Conservation (phyloP, 2,797 vertebrate species). For the Sebastiscus tertius region DNA sequence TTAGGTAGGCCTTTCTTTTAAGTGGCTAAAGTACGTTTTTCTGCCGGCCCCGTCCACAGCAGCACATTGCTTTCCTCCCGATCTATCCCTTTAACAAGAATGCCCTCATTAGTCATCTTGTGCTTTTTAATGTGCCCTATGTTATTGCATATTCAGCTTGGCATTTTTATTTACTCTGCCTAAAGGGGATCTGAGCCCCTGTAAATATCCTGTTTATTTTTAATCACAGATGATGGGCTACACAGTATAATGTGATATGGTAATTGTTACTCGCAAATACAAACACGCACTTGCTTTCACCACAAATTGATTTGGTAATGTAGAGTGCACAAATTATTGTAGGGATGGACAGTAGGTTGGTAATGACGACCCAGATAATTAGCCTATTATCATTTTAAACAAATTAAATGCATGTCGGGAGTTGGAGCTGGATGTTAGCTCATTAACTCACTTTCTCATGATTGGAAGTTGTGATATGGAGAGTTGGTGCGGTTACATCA, state of each 20-base stretch:
- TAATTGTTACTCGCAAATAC: constrained; percentile 53
- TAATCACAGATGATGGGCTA: constrained; percentile 32
- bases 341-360: constrained; percentile 51
- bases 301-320: constrained; percentile 63
- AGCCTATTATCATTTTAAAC: constrained; percentile 62
- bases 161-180: constrained; percentile 32
- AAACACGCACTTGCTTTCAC: constrained; percentile 42
- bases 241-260: constrained; percentile 51
- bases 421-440: constrained; percentile 41
- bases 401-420: constrained; percentile 59
- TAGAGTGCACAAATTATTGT: constrained; percentile 36
- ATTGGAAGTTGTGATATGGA: constrained; percentile 23
- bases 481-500: constrained; percentile 22
- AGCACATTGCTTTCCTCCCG: too few relatives aligned
- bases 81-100: constrained; percentile 18
- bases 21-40: too few relatives aligned
- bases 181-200: constrained; percentile 38
- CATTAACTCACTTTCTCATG: constrained; percentile 53
- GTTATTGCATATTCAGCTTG: constrained; percentile 42
- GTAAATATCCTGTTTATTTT: constrained; percentile 67
- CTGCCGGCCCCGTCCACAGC: too few relatives aligned
- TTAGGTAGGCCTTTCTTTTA: too few relatives aligned
- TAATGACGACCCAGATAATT: constrained; percentile 71
- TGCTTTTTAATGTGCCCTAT: constrained; percentile 30
- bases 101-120: constrained; percentile 45